Evolutionary conservation across 2,797 vertebrate species (phyloP), one percentile per base, ranked within the genome.

Genomic region (Spinus olivaceus): DNA sequence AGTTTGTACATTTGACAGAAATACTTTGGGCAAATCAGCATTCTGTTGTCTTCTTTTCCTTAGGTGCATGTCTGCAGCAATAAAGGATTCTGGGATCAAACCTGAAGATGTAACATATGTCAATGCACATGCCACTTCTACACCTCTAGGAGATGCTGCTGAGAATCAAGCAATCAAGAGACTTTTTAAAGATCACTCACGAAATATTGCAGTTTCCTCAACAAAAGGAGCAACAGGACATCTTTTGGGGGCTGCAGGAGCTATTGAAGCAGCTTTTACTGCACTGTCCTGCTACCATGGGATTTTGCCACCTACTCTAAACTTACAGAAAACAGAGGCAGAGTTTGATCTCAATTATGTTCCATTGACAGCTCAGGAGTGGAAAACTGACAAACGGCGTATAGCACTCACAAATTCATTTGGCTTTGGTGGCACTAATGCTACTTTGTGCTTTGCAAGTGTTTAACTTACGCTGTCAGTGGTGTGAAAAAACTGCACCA

Each of bases 141-240:
- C 99, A 0, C 99, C 98, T 13, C 88, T 99, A 72, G 99, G 99
- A 32, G 99, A 99, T 17, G 99, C 99, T 14, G 99, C 99, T 42
- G 99, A 99, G 97, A 99, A 99, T 72, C 95, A 97, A 41, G 99
- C 99, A 44, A 98, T 99, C 86, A 99, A 99, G 95, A 98, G 97
- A 80, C 98, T 99, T 65, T 99, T 99, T 95, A 96, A 95, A 94
- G 93, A 96, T 42, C 98, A 98, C 4, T 87, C 97, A 0, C 30
- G 27, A 27, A 93, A 79, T 19, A 95, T 99, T 88, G 98, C 99
- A 0, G 96, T 99, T 35, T 99, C 99, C 33, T 99, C 99, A 51
- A 99, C 99, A 21, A 99, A 99, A 90, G 99, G 99, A 87, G 99
- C 99, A 72, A 99, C 99, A 0, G 99, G 99, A 18, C 99, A 99